A percentile compares a stretch with the other conserved stretches of the same genome.
Conservation (phyloP, 2,113 vertebrate genomes). For the Leptosomus discolor region DNA sequence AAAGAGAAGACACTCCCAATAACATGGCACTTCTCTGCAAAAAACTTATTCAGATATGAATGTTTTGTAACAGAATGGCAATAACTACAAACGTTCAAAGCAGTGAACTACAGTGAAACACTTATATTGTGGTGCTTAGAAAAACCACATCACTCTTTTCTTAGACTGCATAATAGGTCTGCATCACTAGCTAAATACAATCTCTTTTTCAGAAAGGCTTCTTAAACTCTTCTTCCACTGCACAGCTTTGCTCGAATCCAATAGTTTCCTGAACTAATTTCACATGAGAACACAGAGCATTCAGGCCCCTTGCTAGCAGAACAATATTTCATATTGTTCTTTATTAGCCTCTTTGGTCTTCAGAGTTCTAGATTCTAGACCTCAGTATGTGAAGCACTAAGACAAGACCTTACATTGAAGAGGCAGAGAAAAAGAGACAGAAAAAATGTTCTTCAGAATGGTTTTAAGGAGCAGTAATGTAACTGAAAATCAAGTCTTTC, state of each 20-base stretch:
- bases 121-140: rapidly evolving
- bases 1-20: rapidly evolving
- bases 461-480: neutral
- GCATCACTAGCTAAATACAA: neutral
- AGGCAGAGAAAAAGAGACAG: neutral
- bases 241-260: neutral
- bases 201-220: neutral
- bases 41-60: neutral
- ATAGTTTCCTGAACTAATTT: neutral
- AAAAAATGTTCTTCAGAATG: neutral
- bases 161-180: neutral
- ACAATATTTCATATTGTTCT: neutral
- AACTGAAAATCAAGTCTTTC: neutral
- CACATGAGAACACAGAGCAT: neutral
- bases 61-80: neutral
- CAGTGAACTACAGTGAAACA: neutral
- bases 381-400: neutral
- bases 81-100: neutral
- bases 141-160: neutral
- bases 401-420: neutral
- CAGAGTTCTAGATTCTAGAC: rapidly evolving
- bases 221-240: neutral
- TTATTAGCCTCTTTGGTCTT: neutral
- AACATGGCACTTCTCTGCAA: neutral
- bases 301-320: neutral